phyloP scores from a whole-genome alignment of 2,888 invertebrate species.

The Hirtodrosophila duncani region DNA sequence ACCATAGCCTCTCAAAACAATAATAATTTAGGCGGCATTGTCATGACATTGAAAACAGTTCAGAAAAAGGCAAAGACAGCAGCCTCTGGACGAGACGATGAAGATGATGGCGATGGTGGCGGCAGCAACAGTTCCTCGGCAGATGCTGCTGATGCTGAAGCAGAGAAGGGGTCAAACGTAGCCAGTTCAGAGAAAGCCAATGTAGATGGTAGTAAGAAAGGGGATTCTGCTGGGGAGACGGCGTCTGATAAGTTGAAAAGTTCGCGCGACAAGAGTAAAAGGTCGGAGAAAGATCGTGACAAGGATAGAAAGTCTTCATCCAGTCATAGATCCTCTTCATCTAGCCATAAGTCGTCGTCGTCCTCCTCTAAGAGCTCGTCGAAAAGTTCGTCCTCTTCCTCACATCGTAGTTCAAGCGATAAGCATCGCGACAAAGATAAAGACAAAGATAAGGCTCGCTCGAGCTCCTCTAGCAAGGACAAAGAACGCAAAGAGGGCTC shows the following conservation, averaged over 20 bases:
- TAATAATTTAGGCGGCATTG: conserved; percentile 63
- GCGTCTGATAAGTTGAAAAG: conserved; percentile 60
- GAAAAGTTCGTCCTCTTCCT: conserved; percentile 73
- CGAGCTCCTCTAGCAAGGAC: conserved; percentile 72
- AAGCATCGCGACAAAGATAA: conserved; percentile 78
- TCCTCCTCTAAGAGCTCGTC: conserved; percentile 77
- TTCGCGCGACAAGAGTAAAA: conserved; percentile 57
- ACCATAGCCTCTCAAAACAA: conserved; percentile 62
- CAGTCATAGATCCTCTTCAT: conserved; percentile 71
- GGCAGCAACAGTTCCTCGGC: conserved; percentile 26
- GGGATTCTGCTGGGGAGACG: conserved; percentile 46
- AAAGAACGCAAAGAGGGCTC: conserved; percentile 76
- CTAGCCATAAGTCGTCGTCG: conserved; percentile 76
- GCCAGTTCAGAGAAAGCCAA: conserved; percentile 40
- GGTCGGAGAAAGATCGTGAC: conserved; percentile 74
- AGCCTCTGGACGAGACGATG: conserved; percentile 30
- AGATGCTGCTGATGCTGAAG: conserved; percentile 35
- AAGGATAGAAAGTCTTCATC: conserved; percentile 67
- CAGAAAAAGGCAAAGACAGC: conserved; percentile 48
- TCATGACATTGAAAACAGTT: conserved; percentile 79
- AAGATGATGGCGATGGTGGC: conserved; percentile 62
- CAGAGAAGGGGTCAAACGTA: conserved; percentile 56
- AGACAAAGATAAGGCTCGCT: conserved; percentile 75
- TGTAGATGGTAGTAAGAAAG: conserved; percentile 40
- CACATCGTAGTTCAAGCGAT: conserved; percentile 75